Base-by-base conservation (phyloP, 2,888 invertebrate genomes). In the Drosophila mettleri region DNA sequence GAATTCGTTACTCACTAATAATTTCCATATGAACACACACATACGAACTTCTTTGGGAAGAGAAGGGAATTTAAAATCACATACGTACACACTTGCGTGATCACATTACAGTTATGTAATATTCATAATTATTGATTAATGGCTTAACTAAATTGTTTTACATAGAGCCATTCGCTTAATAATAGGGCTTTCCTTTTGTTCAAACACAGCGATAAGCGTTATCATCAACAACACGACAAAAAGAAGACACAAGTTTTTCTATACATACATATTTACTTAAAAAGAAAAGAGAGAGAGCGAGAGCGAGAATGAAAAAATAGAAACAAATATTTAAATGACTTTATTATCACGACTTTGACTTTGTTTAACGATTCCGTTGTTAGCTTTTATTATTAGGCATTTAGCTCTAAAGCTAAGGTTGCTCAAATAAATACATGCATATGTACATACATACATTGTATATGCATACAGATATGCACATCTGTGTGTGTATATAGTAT, bases 261-360 rank as follows among this genome's bases (percentile, higher is more conserved):
- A 60, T 61, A 54, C 46, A 45, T 57, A 53, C 48, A 60, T 61
- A 54, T 54, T 51, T 57, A 53, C 48, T n/a, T 41, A 33, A 48
- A 20, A 10, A 59, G 27, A 18, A 29, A 12, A 41, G 16, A 54
- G 18, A 20, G 5, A 16, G 16, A 2, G 27, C 20, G 48, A 20
- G 16, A 20, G 18, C 12, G 24, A 20, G 20, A 9, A 9, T 2
- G 14, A 16, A 4, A 38, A 18, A 39, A 41, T 20, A 29, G 27
- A 27, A 58, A 45, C 61, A 73, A 73, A 69, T 78, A 80, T 81
- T 72, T 68, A 81, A 72, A 78, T 78, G 62, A 45, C 60, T 81
- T 67, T 67, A 61, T 69, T 78, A 81, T 68, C 81, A 78, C 81
- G 81, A 80, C 69, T 63, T 67, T 72, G 70, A 62, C 61, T 64